Evolutionary conservation across 1,140 invertebrate species (phyloP).

Genomic region (Trypoxylus dichotomus): DNA sequence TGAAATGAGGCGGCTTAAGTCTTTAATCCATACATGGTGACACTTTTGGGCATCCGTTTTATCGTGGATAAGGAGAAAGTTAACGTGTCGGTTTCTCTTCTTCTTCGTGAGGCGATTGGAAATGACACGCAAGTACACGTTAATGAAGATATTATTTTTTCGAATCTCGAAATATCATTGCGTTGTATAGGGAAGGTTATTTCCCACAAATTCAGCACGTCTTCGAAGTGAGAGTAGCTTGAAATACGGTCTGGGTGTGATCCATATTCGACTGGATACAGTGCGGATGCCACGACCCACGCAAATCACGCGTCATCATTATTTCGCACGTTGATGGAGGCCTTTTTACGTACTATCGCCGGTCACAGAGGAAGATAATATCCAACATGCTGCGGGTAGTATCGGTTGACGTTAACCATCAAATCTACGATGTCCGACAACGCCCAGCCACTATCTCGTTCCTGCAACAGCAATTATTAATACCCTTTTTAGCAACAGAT

Average conservation of each 20-base stretch:
- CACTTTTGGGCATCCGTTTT: neutral
- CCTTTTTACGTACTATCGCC: constrained; percentile 43
- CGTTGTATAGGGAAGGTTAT: neutral
- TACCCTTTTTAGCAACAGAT: neutral
- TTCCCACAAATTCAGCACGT: neutral
- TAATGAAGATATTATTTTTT: constrained; percentile 7
- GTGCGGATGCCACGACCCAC: constrained; percentile 40
- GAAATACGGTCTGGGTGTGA: neutral
- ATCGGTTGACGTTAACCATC: too few relatives aligned
- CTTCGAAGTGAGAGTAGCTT: neutral
- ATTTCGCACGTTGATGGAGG: constrained; percentile 47
- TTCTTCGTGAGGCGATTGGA: neutral
- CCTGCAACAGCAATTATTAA: neutral
- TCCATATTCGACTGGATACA: constrained; percentile 34
- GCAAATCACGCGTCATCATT: constrained; percentile 45
- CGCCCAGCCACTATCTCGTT: neutral
- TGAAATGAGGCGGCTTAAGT: neutral
- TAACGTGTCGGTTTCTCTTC: neutral
- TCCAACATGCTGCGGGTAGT: constrained; percentile 32
- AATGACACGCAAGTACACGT: neutral
- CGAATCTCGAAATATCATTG: neutral
- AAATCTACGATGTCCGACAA: neutral
- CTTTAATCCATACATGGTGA: constrained; percentile 33
- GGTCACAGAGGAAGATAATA: constrained; percentile 42
- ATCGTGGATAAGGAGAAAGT: neutral